phyloP scores from a whole-genome alignment of 2,888 invertebrate genomes.

The Chrysodeixis includens region DNA sequence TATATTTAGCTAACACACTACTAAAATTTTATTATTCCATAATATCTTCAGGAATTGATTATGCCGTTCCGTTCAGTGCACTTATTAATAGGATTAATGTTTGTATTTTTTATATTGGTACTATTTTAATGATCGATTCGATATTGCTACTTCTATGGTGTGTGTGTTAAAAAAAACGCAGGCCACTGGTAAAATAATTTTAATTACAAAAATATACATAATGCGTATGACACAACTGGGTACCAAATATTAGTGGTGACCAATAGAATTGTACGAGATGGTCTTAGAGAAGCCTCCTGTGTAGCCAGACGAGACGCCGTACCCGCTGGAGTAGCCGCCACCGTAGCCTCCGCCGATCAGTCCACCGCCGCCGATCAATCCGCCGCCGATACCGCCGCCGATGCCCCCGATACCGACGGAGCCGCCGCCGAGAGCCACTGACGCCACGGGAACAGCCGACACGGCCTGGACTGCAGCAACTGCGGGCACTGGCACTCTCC shows the following conservation, averaged over 20 bases:
- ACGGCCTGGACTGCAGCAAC: constrained; percentile 46
- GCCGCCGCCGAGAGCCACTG: constrained; percentile 27
- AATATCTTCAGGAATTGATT: too few relatives aligned
- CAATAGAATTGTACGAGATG: constrained; percentile 52
- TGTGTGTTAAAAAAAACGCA: constrained; percentile 18
- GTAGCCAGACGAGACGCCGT: constrained; percentile 40
- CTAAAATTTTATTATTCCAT: too few relatives aligned
- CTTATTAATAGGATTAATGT: too few relatives aligned
- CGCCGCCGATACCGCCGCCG: constrained; percentile 9
- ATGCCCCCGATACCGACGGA: constrained; percentile 22
- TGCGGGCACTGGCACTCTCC: constrained; percentile 50
- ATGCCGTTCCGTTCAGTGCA: too few relatives aligned
- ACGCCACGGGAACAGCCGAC: constrained; percentile 41
- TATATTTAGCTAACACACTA: too few relatives aligned
- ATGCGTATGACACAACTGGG: constrained; percentile 34
- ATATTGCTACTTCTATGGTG: too few relatives aligned
- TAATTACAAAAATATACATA: constrained; percentile 50
- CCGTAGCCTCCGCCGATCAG: constrained; percentile 15
- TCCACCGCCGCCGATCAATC: constrained; percentile 28
- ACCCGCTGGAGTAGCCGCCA: constrained; percentile 20
- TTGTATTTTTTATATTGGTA: too few relatives aligned
- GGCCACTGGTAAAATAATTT: constrained; percentile 37
- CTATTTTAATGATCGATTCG: too few relatives aligned
- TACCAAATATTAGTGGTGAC: constrained; percentile 47
- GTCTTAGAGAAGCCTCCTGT: constrained; percentile 49